phyloP scores from a whole-genome alignment of 53 echinoderm and acorn worm species.

The Stichopus horrens region DNA sequence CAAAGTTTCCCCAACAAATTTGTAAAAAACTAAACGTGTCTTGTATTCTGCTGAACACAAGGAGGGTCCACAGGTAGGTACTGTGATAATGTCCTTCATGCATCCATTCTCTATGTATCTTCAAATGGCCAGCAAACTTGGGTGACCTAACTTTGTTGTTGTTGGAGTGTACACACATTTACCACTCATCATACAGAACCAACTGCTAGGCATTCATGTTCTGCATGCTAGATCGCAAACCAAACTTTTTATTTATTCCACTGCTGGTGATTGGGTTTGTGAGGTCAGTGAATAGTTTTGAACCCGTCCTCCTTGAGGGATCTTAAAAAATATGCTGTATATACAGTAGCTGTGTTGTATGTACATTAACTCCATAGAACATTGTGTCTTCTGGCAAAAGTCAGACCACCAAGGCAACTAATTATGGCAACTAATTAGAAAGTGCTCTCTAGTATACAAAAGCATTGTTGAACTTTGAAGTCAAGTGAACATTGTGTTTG shows the following conservation, averaged over 20 bases:
- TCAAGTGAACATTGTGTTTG: no score
- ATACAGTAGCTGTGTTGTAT: no score
- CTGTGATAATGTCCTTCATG: background rate
- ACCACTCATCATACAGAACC: background rate
- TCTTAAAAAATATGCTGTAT: no score
- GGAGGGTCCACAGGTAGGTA: conserved; percentile 17
- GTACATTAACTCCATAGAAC: no score
- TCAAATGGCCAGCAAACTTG: background rate
- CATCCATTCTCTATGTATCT: background rate
- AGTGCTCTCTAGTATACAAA: no score
- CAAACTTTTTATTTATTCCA: background rate
- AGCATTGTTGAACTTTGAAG: no score
- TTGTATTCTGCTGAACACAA: conserved; percentile 39
- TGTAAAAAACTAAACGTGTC: conserved; percentile 22
- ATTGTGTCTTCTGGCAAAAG: no score
- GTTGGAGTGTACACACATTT: background rate
- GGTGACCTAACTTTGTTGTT: background rate
- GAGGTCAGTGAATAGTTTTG: no score
- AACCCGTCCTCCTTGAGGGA: no score
- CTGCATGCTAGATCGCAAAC: background rate
- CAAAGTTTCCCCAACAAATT: conserved; percentile 17
- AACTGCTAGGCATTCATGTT: background rate
- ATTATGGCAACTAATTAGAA: no score
- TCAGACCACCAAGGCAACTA: no score
- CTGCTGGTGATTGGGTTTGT: no score